Evolutionary conservation across 2,113 vertebrate genomes (phyloP).

Genomic region (Dinomys branickii): DNA sequence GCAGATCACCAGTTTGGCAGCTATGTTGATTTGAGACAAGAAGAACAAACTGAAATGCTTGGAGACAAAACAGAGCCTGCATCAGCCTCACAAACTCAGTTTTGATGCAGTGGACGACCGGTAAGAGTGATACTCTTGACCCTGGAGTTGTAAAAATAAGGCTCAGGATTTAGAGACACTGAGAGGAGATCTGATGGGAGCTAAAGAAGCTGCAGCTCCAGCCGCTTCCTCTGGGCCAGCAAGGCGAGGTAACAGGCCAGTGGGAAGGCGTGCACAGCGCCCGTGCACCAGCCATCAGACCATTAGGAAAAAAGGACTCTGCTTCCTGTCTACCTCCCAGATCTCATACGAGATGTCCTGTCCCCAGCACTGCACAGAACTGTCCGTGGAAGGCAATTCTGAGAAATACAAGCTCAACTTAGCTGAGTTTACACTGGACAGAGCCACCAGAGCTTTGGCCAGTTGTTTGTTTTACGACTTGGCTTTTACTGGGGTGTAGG

Average conservation of each 20-base stretch:
- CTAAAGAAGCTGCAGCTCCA: neutral
- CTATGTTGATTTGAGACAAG: neutral
- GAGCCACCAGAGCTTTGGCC: neutral
- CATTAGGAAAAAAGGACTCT: neutral
- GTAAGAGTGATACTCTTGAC: neutral
- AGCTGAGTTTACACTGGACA: neutral
- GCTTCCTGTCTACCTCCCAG: neutral
- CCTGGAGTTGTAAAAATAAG: neutral
- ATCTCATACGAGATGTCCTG: neutral
- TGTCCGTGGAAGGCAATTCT: neutral
- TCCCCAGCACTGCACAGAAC: neutral
- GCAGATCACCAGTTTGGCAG: neutral
- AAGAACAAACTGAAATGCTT: neutral
- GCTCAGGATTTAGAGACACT: neutral
- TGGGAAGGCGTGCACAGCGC: neutral
- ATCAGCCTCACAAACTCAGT: neutral
- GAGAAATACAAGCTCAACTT: neutral
- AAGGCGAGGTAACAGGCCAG: neutral
- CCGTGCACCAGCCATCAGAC: neutral
- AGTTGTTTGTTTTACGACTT: neutral
- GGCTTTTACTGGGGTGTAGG: conserved; percentile 31
- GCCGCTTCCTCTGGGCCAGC: neutral
- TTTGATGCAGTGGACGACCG: neutral
- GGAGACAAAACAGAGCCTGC: neutral
- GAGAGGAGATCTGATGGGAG: neutral